Conservation (phyloP, 1,140 invertebrate species). For the Sycophila sp. region DNA sequence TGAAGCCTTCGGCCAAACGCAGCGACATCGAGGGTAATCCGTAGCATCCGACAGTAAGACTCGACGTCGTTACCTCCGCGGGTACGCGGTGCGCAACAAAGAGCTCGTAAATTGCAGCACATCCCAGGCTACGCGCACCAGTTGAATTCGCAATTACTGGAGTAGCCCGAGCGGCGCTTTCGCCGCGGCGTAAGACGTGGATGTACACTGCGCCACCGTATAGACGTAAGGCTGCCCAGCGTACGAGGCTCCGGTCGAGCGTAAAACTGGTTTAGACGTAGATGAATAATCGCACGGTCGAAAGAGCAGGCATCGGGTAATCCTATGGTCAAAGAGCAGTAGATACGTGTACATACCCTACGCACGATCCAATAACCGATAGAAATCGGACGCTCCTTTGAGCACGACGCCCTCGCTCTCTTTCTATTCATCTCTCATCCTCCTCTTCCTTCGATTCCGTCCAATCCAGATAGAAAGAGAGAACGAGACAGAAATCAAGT, state of each 20-base stretch:
- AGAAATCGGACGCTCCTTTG: constrained; percentile 45
- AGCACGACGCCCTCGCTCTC: constrained; percentile 23
- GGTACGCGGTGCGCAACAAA: too few relatives aligned
- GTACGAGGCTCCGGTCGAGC: neutral
- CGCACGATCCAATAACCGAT: constrained; percentile 48
- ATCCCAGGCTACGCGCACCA: too few relatives aligned
- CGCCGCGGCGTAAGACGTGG: neutral
- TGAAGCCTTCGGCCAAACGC: too few relatives aligned
- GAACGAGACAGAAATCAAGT: constrained; percentile 8
- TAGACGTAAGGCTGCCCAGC: neutral
- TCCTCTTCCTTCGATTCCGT: too few relatives aligned
- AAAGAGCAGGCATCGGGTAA: constrained; percentile 14
- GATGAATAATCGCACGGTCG: constrained; percentile 22
- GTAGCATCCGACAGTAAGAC: too few relatives aligned
- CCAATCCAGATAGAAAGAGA: too few relatives aligned
- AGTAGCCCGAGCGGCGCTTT: neutral
- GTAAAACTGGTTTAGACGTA: constrained; percentile 4
- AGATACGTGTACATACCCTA: neutral
- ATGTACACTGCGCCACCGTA: too few relatives aligned
- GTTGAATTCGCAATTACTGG: neutral
- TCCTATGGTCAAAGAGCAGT: neutral
- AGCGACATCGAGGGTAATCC: too few relatives aligned
- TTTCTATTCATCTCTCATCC: too few relatives aligned
- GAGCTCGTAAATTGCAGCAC: too few relatives aligned
- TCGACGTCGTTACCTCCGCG: too few relatives aligned